Evolutionary conservation across 2,797 vertebrate species (phyloP).

Genomic region (Crocidura indochinensis): DNA sequence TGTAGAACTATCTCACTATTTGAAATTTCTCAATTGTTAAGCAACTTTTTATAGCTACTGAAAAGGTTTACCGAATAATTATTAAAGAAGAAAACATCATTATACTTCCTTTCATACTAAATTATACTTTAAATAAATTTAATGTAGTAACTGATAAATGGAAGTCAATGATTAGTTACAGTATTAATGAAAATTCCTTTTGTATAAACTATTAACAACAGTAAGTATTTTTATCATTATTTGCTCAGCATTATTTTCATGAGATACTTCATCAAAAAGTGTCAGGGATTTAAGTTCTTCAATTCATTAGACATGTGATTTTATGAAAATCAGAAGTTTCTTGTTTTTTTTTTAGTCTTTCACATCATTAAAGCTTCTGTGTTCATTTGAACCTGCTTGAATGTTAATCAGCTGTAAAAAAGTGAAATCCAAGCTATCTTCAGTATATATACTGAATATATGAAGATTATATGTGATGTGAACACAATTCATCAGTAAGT

Average conservation of each 20-base stretch:
- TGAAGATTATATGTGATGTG: background rate
- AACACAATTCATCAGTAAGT: too few species aligned
- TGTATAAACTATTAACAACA: background rate
- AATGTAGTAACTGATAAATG: background rate
- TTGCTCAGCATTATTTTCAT: background rate
- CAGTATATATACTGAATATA: background rate
- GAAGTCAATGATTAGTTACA: too few species aligned
- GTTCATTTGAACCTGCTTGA: constrained; percentile 42
- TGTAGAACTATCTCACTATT: background rate
- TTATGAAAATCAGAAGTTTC: background rate
- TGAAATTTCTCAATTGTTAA: constrained; percentile 13
- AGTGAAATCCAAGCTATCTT: background rate
- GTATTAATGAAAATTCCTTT: background rate
- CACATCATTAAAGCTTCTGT: constrained; percentile 71
- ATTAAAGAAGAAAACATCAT: background rate
- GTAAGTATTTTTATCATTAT: background rate
- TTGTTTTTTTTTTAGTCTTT: constrained; percentile 67
- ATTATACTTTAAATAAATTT: constrained; percentile 19
- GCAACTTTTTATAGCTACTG: background rate
- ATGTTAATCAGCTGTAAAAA: background rate
- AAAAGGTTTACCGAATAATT: background rate
- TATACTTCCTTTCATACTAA: background rate
- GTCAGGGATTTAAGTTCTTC: background rate
- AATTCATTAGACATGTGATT: background rate
- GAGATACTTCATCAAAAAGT: background rate